Base-by-base conservation (phyloP, 2,113 vertebrate genomes). In the Glaucidium brasilianum region DNA sequence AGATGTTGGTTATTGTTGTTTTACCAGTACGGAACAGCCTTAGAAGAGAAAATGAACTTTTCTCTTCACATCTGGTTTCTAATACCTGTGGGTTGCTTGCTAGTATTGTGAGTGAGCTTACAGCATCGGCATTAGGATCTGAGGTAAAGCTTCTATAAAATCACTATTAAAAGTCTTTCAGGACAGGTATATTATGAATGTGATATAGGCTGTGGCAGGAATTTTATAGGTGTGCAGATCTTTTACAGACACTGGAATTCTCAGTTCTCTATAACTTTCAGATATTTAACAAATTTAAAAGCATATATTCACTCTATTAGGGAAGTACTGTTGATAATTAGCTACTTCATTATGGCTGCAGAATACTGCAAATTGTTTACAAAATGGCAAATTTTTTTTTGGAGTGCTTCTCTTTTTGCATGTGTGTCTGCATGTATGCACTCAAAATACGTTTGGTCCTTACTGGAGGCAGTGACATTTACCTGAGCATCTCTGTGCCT, bases 1-100 rank as follows among this genome's bases (percentile, higher is more conserved):
- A 99, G 95, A 99, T 99, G 99, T 96, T 99, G 89, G 99, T 99
- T 81, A 99, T 99, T 83, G 99, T 99, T 85, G 99, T 99, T 79
- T 98, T 99, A 27, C 99, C 99, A 1, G 99, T 99, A 66, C 98
- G 99, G 73, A 99, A 99, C 90, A 99, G 99, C 89, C 98, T 99
- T 66, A 98, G 99, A 96, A 99, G 99, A 96, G 99, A 99, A 96
- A 98, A 99, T 14, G 99, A 99, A 92, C 99, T 99, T 52, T 99
- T 99, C 94, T 99, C 99, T 55, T 99, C 99, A 27, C 99, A 99
- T 93, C 94, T 99, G 63, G 99, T 99, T 89, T 99, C 99, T 50
- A 99, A 99, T 94, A 99, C 99, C 41, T 99, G 99, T 66, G 99
- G 99, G 4, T 94, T 99, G 41, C 98, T 99, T 96, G 99, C 99